A percentile compares a stretch with the other conserved stretches of the same genome.
These are phyloP conservation scores for Drosophila flavopinicola DNA, from an alignment of 2,888 invertebrate species.

Conservation along the genomic window DNA sequence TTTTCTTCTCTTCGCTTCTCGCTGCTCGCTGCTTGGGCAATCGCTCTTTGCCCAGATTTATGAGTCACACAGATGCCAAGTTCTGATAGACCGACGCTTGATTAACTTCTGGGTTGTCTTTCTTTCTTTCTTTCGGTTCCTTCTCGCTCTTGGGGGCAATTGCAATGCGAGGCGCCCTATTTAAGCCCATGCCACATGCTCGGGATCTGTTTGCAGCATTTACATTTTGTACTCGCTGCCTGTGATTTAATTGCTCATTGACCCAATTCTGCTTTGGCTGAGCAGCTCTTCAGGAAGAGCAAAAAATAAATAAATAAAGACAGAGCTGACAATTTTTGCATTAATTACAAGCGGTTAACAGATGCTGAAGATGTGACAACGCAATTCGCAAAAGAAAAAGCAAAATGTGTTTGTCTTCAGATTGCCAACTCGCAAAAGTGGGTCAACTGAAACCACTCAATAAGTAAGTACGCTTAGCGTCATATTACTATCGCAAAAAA, in stretches of 20 bases:
- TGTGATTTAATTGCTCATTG: conserved; percentile 51
- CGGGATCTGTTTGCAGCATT: conserved; percentile 47
- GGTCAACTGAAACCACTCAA: conserved; percentile 30
- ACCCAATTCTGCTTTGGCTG: conserved; percentile 48
- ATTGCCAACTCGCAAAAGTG: conserved; percentile 13
- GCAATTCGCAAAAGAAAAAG: conserved; percentile 28
- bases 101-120: conserved; percentile 40
- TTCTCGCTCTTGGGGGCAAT: conserved; percentile 5
- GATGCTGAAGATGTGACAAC: conserved; percentile 39
- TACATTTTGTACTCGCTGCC: conserved; percentile 22
- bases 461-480: conserved; percentile 1
- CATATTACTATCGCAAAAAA: not conserved
- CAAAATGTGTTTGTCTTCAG: conserved; percentile 11
- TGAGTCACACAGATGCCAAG: conserved; percentile 53
- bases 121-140: conserved; percentile 1
- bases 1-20: conserved; percentile 1
- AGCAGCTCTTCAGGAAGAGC: conserved; percentile 16
- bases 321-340: conserved; percentile 51
- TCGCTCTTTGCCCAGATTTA: conserved; percentile 47
- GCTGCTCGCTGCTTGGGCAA: conserved; percentile 8
- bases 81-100: conserved; percentile 42
- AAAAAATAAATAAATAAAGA: not conserved
- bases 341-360: conserved; percentile 57
- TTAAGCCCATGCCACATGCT: conserved; percentile 49
- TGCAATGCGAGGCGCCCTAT: conserved; percentile 21